These are phyloP conservation scores for Rugalucina vietnamica DNA, from an alignment of 2,888 invertebrate genomes.

Conservation along the genomic window DNA sequence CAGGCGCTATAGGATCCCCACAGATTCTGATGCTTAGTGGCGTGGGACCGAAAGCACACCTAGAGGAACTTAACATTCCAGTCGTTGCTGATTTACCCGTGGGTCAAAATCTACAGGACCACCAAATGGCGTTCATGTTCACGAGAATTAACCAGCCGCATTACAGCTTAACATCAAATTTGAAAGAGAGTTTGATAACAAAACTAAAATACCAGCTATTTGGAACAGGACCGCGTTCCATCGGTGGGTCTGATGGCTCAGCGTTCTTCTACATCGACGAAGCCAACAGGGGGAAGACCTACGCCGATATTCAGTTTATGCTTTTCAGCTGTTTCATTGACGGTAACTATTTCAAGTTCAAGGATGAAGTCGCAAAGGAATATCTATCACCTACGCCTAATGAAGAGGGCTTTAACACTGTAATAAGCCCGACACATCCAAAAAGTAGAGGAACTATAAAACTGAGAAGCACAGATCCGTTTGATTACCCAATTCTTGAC, in stretches of 20 bases:
- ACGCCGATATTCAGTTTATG: background rate
- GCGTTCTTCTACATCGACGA: background rate
- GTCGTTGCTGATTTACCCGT: background rate
- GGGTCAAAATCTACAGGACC: background rate
- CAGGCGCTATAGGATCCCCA: background rate
- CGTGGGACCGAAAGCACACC: background rate
- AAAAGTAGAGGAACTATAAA: background rate
- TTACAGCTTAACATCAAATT: background rate
- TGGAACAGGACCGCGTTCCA: background rate
- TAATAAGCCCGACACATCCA: background rate
- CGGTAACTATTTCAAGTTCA: background rate
- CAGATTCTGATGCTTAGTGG: background rate
- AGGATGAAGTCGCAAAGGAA: background rate
- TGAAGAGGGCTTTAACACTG: background rate
- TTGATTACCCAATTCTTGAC: background rate
- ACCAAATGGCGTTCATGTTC: background rate
- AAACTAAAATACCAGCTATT: background rate
- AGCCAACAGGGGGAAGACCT: background rate
- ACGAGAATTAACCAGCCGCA: background rate
- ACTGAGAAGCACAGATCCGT: slow-evolving; percentile 21
- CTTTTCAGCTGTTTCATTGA: background rate
- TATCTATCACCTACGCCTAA: background rate
- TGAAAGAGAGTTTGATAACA: background rate
- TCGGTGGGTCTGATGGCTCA: background rate
- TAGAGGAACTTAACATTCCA: background rate